These are phyloP conservation scores for Phallusia fumigata DNA, from an alignment of 23 tunicate species.

Conservation along the genomic window DNA sequence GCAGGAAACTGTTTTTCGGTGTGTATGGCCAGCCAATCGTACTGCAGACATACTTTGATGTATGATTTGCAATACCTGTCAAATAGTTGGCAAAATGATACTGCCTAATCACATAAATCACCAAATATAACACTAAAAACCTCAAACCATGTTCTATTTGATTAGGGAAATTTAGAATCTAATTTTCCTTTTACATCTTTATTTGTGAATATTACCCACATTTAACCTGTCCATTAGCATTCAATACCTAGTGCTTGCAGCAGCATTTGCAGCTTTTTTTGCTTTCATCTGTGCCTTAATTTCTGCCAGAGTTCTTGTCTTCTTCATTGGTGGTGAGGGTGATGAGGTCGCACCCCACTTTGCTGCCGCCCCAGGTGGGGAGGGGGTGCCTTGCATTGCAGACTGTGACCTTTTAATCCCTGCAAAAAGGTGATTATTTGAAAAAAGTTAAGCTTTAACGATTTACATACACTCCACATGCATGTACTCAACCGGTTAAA, in stretches of 20 bases:
- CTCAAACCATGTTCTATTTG: too few species aligned
- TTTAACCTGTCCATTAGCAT: too few species aligned
- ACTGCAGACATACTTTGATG: too few species aligned
- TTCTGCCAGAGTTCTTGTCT: conserved; percentile 83
- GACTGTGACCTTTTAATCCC: conserved; percentile 44
- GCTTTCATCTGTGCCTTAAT: conserved; percentile 93
- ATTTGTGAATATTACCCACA: too few species aligned
- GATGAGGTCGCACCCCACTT: conserved; percentile 34
- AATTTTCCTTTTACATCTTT: too few species aligned
- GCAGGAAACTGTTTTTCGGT: too few species aligned
- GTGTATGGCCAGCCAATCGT: too few species aligned
- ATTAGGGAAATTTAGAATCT: too few species aligned
- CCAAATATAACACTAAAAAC: too few species aligned
- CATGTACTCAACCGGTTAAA: neutral
- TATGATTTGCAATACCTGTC: too few species aligned
- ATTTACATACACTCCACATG: neutral
- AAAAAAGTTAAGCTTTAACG: neutral
- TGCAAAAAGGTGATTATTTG: conserved; percentile 1
- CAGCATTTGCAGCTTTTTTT: conserved; percentile 62
- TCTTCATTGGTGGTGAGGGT: conserved; percentile 61
- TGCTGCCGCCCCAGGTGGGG: conserved; percentile 25
- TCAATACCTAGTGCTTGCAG: conserved; percentile 23
- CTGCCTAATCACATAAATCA: too few species aligned
- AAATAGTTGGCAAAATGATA: too few species aligned
- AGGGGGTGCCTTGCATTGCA: conserved; percentile 8